A percentile compares a stretch with the other conserved stretches of the same genome.
Conservation (phyloP, 2,888 invertebrate species). For the Trissolcus japonicus region DNA sequence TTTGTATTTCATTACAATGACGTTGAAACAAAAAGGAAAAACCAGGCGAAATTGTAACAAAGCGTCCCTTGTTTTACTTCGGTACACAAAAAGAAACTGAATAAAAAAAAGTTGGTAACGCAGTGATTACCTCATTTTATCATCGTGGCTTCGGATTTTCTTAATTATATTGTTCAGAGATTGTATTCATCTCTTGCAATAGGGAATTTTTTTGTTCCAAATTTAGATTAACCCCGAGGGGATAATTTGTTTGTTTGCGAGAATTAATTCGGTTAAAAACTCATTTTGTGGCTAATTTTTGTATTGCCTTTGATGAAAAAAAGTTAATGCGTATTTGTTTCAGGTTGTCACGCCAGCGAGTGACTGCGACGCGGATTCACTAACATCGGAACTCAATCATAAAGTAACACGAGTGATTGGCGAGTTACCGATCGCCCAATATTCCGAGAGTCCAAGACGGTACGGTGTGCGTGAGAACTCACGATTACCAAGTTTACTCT, state of each 20-base stretch:
- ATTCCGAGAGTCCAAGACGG: conserved; percentile 92
- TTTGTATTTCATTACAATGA: no score
- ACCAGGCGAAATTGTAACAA: no score
- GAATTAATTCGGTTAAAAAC: background rate
- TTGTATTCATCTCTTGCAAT: no score
- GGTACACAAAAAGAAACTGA: no score
- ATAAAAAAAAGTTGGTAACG: no score
- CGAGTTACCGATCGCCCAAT: conserved; percentile 93
- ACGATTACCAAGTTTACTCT: conserved; percentile 79
- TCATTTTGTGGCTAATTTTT: conserved; percentile 1
- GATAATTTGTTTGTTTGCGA: background rate
- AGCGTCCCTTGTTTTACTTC: no score
- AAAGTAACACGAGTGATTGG: conserved; percentile 85
- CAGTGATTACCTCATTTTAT: no score
- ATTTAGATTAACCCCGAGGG: background rate
- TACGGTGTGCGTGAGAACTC: conserved; percentile 82
- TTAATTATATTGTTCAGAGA: no score
- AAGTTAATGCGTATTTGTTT: conserved; percentile 1
- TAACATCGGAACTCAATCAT: conserved; percentile 73
- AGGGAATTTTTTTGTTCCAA: no score
- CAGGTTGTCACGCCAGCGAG: conserved; percentile 72
- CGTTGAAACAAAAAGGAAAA: no score
- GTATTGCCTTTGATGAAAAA: background rate
- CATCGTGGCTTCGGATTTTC: no score
- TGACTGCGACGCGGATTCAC: conserved; percentile 71